Conservation (phyloP, 2,113 vertebrate species). For the Sylvia atricapilla region DNA sequence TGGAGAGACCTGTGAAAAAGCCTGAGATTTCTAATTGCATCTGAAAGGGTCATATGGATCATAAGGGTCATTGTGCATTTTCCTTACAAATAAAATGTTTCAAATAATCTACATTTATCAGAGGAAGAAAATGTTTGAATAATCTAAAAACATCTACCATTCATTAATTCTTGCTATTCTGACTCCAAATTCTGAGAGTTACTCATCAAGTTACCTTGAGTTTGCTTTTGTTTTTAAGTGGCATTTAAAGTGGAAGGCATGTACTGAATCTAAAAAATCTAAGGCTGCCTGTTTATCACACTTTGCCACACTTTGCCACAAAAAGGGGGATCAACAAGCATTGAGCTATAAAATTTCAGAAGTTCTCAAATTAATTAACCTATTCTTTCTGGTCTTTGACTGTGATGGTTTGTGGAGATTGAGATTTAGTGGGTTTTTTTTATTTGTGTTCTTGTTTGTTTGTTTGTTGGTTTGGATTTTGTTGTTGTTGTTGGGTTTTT, state of each 20-base stretch:
- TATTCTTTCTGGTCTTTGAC: not conserved
- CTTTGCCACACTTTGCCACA: not conserved
- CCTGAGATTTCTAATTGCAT: not conserved
- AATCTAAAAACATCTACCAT: not conserved
- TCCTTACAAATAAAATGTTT: not conserved
- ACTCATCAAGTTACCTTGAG: not conserved
- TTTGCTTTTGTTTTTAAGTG: not conserved
- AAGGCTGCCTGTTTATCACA: not conserved
- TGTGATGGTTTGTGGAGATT: not conserved
- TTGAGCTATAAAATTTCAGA: not conserved
- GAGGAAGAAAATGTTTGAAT: not conserved
- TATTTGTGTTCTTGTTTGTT: too few species aligned
- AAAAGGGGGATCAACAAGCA: not conserved
- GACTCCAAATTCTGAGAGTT: not conserved
- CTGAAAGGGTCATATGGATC: not conserved
- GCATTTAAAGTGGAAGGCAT: not conserved
- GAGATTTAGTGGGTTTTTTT: not conserved
- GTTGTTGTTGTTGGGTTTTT: fast-evolving
- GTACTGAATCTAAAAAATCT: not conserved
- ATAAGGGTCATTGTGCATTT: not conserved
- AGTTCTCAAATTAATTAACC: not conserved
- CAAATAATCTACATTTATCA: not conserved
- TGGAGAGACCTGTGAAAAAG: not conserved
- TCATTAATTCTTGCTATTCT: not conserved
- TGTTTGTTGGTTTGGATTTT: too few species aligned